These are phyloP conservation scores for Ips nitidus DNA, from an alignment of 1,140 invertebrate genomes.

Conservation along the genomic window DNA sequence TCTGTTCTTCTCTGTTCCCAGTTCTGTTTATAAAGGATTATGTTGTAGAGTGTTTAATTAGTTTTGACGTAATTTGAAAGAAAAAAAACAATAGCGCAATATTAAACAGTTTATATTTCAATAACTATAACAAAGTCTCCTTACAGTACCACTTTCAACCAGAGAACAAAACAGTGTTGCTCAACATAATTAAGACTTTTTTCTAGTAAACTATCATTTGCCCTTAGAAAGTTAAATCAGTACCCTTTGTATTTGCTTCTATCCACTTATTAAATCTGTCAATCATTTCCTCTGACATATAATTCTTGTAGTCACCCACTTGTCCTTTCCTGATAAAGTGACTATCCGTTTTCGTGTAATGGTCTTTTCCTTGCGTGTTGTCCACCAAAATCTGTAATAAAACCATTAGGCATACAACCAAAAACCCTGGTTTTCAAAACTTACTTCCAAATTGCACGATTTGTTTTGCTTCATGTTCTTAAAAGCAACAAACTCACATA, in stretches of 20 bases:
- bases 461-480: conserved; percentile 78
- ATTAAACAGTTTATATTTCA: too few species aligned
- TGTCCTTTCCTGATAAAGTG: conserved; percentile 79
- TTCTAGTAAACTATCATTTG: neutral
- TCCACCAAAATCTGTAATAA: conserved; percentile 61
- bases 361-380: conserved; percentile 55
- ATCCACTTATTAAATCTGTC: conserved; percentile 76
- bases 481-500: conserved; percentile 77
- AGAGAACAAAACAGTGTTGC: too few species aligned
- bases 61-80: too few species aligned
- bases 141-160: too few species aligned
- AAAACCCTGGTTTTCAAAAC: neutral
- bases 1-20: too few species aligned
- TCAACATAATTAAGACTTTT: neutral
- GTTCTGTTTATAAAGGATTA: too few species aligned
- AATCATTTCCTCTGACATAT: conserved; percentile 72
- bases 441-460: conserved; percentile 63
- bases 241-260: conserved; percentile 64
- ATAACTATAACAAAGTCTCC: too few species aligned
- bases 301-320: conserved; percentile 82
- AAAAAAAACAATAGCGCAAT: too few species aligned
- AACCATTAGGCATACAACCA: conserved; percentile 54
- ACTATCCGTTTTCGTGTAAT: conserved; percentile 57
- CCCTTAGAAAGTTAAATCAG: conserved; percentile 53
- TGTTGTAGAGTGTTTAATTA: too few species aligned